These are phyloP conservation scores for Diacarnus erythraeanus DNA, from an alignment of 37 sponge, comb jelly and placozoan species.

Conservation along the genomic window DNA sequence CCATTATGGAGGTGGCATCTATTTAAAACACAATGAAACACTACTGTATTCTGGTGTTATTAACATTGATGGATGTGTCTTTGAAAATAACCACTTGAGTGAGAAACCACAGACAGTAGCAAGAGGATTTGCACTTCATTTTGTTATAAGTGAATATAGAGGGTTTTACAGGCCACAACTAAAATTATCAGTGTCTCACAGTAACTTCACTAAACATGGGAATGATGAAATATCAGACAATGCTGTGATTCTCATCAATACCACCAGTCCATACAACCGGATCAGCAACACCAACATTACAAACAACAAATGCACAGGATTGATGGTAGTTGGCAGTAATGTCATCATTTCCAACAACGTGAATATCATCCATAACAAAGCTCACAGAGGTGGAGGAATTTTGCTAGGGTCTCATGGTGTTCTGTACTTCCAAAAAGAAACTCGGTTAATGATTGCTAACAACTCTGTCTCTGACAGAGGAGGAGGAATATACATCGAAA, in stretches of 20 bases:
- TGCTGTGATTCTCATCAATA: neutral
- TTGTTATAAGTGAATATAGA: neutral
- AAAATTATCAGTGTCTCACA: neutral
- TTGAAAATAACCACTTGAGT: neutral
- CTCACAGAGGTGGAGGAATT: constrained; percentile 28
- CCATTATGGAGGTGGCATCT: neutral
- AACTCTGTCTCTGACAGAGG: constrained; percentile 12
- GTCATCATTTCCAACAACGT: neutral
- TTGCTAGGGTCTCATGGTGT: constrained; percentile 1
- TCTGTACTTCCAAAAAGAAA: constrained; percentile 3
- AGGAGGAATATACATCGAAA: constrained; percentile 38
- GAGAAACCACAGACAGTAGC: neutral
- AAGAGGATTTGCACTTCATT: neutral
- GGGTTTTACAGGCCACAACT: neutral
- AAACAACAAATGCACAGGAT: neutral
- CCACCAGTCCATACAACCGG: neutral
- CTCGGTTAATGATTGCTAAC: neutral
- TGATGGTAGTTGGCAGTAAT: neutral
- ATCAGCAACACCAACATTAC: neutral
- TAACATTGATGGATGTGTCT: neutral
- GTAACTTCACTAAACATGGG: neutral
- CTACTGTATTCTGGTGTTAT: neutral
- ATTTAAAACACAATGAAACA: no score
- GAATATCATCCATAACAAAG: neutral
- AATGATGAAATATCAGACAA: no score